Base-by-base conservation (phyloP, 1,140 invertebrate species). In the Lutraria rhynchaena region DNA sequence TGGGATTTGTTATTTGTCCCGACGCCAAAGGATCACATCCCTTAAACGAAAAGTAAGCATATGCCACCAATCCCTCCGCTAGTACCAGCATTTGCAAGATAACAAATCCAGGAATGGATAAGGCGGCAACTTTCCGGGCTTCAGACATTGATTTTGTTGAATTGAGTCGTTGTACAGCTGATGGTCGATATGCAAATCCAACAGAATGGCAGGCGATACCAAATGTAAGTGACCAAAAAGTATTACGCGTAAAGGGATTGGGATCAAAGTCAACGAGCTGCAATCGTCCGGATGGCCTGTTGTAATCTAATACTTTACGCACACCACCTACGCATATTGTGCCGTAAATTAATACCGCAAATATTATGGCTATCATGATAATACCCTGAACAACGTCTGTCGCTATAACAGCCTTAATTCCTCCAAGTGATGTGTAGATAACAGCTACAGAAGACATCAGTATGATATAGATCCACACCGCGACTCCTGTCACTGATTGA, bases 1-100 rank as follows among this genome's bases (percentile, higher is more conserved):
- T 77, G 19, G 60, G 27, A 31, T 77, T 77, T 1, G 4, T 22
- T 3, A 77, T 55, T 27, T 65, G 35, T 33, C 49, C 58, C 17
- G 74, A 77, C 0, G 74, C 74, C 1, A 77, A 15, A 7, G 74
- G 74, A 22, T 77, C 74, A 37, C 74, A 77, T n/a, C 74, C 74
- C 55, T 55, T 67, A 2, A 1, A 0, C 4, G 3, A 22, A 35
- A 24, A 77, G 27, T 65, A 77, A 44, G 74, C 74, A 77, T 49
- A 77, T 22, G 37, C 46, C 11, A 46, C 1, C 1, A 65, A 5
- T 31, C 74, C 69, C 37, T 57, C 29, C 19, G n/a, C 15, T 19
- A 73, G 7, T 1, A 35, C 51, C 5, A 73, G 31, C 0, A 31
- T n/a, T 5, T 35, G 22, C 15, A 4, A 77, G 5, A 19, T 17